Evolutionary conservation across 2,797 vertebrate genomes (phyloP), one percentile per base, ranked within the genome.

Genomic region (Sarcophilus harrisii): DNA sequence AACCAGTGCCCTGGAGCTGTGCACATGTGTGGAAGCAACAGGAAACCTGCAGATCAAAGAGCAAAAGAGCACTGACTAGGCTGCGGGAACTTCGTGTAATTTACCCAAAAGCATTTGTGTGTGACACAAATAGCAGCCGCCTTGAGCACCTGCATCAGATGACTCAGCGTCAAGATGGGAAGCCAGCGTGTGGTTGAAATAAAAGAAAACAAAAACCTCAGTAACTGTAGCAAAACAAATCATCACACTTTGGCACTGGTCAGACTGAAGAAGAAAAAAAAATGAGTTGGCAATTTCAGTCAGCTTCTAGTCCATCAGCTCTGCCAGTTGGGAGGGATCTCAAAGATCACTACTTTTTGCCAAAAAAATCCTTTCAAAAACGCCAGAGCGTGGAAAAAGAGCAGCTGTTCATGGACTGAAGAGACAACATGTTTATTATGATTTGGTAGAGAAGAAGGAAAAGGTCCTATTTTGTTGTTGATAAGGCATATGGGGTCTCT

Each of bases 131-230:
- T 97, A 98, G 97, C 96, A 97, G 95, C 93, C 94, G 92, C 92
- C 62, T 90, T 73, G 97, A 97, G 97, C 98, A 98, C 98, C 98
- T 98, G 98, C 96, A 98, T 96, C 97, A 95, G 94, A 98, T 98
- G 98, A 98, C 98, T 98, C 98, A 98, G 97, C 96, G 97, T 94
- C 95, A 73, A 94, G 92, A 97, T 57, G 97, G 96, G 97, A 98
- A 98, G 97, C 93, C 97, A 97, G 95, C 95, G 96, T 30, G 94
- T 96, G 96, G 95, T 90, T 9, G 87, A 98, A 98, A 97, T 97
- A 98, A 98, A 32, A 93, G 97, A 98, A 98, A 98, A 98, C 98
- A 98, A 98, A 98, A 98, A 98, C 98, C 96, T 95, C 95, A 24
- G 94, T 95, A 96, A 98, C 96, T 97, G 81, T 90, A 97, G 97